These are phyloP conservation scores for Hymenochirus boettgeri DNA, from an alignment of 2,113 vertebrate species.

Conservation along the genomic window DNA sequence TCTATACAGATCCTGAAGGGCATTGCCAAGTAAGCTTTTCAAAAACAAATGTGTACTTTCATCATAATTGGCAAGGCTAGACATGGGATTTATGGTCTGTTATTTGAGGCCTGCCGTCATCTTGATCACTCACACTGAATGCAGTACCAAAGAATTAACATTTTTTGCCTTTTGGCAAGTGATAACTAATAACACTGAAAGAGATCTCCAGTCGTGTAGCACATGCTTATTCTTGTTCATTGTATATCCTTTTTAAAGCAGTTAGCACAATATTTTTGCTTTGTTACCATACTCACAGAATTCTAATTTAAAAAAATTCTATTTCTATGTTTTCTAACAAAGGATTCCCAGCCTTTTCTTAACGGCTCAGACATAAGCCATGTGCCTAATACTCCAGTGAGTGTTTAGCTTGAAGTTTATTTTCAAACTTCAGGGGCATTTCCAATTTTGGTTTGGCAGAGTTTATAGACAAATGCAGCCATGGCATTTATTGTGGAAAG, in stretches of 20 bases:
- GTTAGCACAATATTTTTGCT: not conserved
- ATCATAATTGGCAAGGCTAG: conserved; percentile 27
- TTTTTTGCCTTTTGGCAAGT: conserved; percentile 2
- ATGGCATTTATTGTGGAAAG: not conserved
- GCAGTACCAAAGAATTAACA: conserved; percentile 19
- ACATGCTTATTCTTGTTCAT: not conserved
- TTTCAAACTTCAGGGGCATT: conserved; percentile 18
- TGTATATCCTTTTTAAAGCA: not conserved
- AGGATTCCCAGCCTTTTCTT: not conserved
- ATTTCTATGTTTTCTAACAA: not conserved
- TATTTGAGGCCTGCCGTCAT: conserved; percentile 27
- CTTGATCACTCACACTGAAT: conserved; percentile 31
- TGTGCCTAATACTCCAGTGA: conserved; percentile 11
- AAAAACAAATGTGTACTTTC: conserved; percentile 38
- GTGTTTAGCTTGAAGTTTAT: conserved; percentile 17
- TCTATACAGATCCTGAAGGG: conserved; percentile 13
- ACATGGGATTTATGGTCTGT: conserved; percentile 21
- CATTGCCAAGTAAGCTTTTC: conserved; percentile 30
- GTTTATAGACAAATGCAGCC: not conserved
- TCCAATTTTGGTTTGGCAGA: conserved; percentile 20
- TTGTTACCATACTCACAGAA: not conserved
- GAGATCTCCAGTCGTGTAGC: not conserved
- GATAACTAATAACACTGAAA: not conserved
- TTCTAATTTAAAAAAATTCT: conserved; percentile 1
- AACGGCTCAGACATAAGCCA: not conserved